These are phyloP conservation scores for Urophycis tenuis DNA, from an alignment of 2,797 vertebrate genomes.

Conservation along the genomic window DNA sequence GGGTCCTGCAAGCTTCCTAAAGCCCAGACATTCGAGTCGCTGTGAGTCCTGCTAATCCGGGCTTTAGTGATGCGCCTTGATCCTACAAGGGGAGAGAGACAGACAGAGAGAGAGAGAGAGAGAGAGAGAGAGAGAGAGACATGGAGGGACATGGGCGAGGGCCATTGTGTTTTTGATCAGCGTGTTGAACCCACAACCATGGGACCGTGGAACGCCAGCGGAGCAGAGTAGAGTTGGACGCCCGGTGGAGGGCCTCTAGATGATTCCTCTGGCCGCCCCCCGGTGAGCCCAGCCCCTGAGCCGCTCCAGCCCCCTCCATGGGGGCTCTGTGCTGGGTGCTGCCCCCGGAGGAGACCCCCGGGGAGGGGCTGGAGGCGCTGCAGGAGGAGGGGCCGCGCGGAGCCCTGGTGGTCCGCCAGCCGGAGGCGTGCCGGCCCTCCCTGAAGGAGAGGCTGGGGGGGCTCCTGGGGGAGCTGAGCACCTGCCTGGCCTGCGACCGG, in stretches of 20 bases:
- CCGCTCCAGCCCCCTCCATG: conserved; percentile 19
- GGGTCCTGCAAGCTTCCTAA: conserved; percentile 7
- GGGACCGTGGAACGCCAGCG: background rate
- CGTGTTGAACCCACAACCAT: background rate
- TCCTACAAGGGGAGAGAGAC: background rate
- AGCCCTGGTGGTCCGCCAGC: background rate
- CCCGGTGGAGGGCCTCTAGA: background rate
- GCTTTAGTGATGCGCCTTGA: conserved; percentile 22
- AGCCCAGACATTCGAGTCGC: conserved; percentile 17
- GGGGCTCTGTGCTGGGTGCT: conserved; percentile 61
- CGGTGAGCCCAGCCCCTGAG: conserved; percentile 17
- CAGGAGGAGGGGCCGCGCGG: conserved; percentile 4
- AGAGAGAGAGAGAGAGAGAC: background rate
- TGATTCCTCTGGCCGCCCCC: conserved; percentile 25
- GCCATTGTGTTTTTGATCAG: background rate
- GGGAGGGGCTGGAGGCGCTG: conserved; percentile 7
- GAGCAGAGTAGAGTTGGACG: background rate
- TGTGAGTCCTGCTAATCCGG: conserved; percentile 50
- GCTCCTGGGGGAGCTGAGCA: conserved; percentile 31
- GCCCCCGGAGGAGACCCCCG: conserved; percentile 48
- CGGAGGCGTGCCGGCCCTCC: conserved; percentile 3
- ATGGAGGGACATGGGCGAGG: too few species aligned
- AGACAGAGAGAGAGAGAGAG: background rate
- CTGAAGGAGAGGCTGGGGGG: conserved; percentile 29
- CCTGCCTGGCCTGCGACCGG: conserved; percentile 35